These are phyloP conservation scores for Drosophila ironensis DNA, from an alignment of 1,140 invertebrate genomes.

Conservation along the genomic window DNA sequence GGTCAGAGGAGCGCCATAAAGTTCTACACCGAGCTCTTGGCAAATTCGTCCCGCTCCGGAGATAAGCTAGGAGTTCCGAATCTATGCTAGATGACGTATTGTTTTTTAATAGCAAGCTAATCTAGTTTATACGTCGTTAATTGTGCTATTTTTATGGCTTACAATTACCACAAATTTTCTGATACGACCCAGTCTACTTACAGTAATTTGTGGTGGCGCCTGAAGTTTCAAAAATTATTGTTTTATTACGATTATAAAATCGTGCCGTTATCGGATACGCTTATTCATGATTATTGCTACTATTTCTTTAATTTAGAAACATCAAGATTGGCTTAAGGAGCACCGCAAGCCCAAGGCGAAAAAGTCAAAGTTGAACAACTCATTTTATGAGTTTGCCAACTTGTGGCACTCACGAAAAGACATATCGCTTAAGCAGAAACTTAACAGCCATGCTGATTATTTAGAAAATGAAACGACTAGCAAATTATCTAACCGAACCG, in stretches of 20 bases:
- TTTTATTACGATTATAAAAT: too few species aligned
- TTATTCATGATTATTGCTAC: too few species aligned
- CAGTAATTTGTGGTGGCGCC: not conserved
- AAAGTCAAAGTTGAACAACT: conserved; percentile 29
- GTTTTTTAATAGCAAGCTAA: conserved; percentile 3
- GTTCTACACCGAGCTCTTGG: not conserved
- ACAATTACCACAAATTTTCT: not conserved
- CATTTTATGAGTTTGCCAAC: conserved; percentile 51
- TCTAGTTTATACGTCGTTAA: conserved; percentile 12
- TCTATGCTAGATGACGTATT: not conserved
- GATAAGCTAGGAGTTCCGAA: conserved; percentile 1
- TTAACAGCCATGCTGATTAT: conserved; percentile 66
- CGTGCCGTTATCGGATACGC: too few species aligned
- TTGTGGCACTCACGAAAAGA: conserved; percentile 63
- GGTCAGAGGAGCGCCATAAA: conserved; percentile 3
- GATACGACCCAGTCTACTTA: not conserved
- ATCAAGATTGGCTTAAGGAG: conserved; percentile 73
- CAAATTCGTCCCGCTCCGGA: conserved; percentile 8
- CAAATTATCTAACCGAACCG: conserved; percentile 32
- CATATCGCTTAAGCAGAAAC: conserved; percentile 24
- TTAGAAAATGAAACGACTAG: conserved; percentile 58
- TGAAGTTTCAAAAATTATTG: not conserved
- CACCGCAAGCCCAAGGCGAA: conserved; percentile 51
- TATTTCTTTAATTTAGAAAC: conserved; percentile 66
- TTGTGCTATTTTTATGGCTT: not conserved